These are phyloP conservation scores for Pelodytes ibericus DNA, from an alignment of 2,797 vertebrate species.

Conservation along the genomic window DNA sequence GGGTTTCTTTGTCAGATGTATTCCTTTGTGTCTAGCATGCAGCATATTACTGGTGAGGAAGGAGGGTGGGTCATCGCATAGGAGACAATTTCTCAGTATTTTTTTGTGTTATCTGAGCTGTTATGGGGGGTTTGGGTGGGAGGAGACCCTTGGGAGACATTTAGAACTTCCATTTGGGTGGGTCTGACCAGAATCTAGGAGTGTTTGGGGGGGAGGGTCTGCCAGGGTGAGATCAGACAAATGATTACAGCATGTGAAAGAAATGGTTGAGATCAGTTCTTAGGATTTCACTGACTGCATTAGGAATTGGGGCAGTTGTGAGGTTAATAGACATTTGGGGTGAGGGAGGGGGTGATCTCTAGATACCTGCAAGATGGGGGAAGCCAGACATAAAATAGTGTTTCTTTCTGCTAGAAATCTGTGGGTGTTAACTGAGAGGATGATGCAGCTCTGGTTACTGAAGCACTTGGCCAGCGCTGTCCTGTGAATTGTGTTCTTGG, in stretches of 20 bases:
- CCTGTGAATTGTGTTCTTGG: constrained; percentile 44
- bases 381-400: constrained; percentile 18
- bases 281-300: constrained; percentile 33
- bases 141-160: constrained; percentile 54
- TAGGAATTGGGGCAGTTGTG: neutral
- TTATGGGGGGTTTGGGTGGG: constrained; percentile 40
- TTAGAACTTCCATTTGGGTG: constrained; percentile 51
- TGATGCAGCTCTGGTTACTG: constrained; percentile 48
- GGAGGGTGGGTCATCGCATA: constrained; percentile 48
- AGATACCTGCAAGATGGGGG: constrained; percentile 18
- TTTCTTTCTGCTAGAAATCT: constrained; percentile 27
- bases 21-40: constrained; percentile 49
- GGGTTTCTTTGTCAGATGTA: constrained; percentile 29
- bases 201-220: constrained; percentile 19
- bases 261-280: constrained; percentile 50
- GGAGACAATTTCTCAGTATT: constrained; percentile 6
- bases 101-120: constrained; percentile 42
- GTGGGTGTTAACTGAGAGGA: constrained; percentile 22
- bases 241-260: constrained; percentile 53
- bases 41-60: constrained; percentile 45
- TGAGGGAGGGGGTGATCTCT: neutral
- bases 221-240: constrained; percentile 49
- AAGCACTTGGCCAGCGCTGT: constrained; percentile 20
- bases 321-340: constrained; percentile 28
- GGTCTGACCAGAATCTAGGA: neutral